phyloP scores from a whole-genome alignment of 2,888 invertebrate species.

The Pammene fasciana region DNA sequence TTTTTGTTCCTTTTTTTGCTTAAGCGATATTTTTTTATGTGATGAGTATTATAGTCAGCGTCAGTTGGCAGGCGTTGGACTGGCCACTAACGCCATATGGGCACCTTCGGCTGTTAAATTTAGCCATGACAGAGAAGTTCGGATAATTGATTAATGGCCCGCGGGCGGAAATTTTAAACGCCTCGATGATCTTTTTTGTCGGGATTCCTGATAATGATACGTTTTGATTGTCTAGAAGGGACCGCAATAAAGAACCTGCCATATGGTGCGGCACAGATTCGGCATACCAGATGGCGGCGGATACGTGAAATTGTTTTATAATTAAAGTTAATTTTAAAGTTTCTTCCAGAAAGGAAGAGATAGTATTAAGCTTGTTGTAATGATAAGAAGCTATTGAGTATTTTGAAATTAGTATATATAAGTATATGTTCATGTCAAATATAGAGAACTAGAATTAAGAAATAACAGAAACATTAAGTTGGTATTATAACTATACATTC shows the following conservation, averaged over 20 bases:
- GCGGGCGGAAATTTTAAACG: slow-evolving; percentile 78
- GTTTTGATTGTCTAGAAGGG: slow-evolving; percentile 74
- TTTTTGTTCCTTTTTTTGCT: slow-evolving; percentile 70
- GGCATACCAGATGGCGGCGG: slow-evolving; percentile 56
- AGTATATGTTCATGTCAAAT: too few species aligned
- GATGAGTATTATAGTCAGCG: slow-evolving; percentile 74
- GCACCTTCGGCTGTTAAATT: slow-evolving; percentile 68
- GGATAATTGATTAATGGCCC: slow-evolving; percentile 79
- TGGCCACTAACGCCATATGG: slow-evolving; percentile 72
- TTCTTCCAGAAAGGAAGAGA: not conserved
- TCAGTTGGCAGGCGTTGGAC: slow-evolving; percentile 76
- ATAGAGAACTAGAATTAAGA: too few species aligned
- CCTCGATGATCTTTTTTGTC: slow-evolving; percentile 71
- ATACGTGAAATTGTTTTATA: slow-evolving; percentile 39
- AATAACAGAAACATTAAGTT: too few species aligned
- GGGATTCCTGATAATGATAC: slow-evolving; percentile 77
- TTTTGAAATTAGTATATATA: too few species aligned
- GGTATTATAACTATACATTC: too few species aligned
- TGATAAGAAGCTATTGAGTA: too few species aligned
- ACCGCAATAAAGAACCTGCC: slow-evolving; percentile 62
- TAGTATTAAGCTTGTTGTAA: too few species aligned
- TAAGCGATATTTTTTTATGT: slow-evolving; percentile 60
- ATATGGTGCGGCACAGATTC: slow-evolving; percentile 76
- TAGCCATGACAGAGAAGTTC: slow-evolving; percentile 74
- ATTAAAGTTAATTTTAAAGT: not conserved